Evolutionary conservation across 2,113 vertebrate species (phyloP).

Genomic region (Urocolius indicus): DNA sequence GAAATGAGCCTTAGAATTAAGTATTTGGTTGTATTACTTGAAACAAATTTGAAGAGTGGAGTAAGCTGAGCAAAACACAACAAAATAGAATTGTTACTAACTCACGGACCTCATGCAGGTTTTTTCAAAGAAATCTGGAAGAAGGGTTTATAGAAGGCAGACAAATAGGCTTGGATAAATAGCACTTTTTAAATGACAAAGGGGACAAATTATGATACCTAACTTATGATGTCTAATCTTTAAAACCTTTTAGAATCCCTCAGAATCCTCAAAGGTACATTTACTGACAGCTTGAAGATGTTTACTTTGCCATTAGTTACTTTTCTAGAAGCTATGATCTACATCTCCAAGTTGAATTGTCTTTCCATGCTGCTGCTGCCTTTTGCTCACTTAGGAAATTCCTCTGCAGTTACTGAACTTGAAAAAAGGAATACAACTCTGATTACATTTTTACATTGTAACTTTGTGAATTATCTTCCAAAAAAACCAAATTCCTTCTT

Average conservation of each 20-base stretch:
- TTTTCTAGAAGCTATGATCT: conserved; percentile 4
- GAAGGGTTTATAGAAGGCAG: neutral
- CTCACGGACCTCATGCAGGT: neutral
- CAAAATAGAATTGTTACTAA: neutral
- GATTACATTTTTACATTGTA: neutral
- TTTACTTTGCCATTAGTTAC: conserved; percentile 10
- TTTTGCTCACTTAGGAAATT: conserved; percentile 11
- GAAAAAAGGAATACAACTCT: neutral
- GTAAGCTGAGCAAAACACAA: neutral
- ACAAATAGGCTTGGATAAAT: conserved; percentile 21
- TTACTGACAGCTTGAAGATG: conserved; percentile 12
- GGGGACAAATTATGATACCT: neutral
- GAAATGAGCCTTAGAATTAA: neutral
- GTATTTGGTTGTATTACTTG: neutral
- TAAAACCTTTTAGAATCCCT: conserved; percentile 36
- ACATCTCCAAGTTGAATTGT: neutral
- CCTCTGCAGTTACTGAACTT: neutral
- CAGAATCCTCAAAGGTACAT: conserved; percentile 3
- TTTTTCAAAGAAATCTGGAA: neutral
- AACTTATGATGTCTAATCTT: conserved; percentile 22
- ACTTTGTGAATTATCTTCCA: neutral
- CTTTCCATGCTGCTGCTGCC: neutral
- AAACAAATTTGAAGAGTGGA: neutral
- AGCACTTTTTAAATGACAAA: conserved; percentile 15
- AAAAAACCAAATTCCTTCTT: neutral